Evolutionary conservation across 2,888 invertebrate genomes (phyloP).

Genomic region (Catocala fraxini): DNA sequence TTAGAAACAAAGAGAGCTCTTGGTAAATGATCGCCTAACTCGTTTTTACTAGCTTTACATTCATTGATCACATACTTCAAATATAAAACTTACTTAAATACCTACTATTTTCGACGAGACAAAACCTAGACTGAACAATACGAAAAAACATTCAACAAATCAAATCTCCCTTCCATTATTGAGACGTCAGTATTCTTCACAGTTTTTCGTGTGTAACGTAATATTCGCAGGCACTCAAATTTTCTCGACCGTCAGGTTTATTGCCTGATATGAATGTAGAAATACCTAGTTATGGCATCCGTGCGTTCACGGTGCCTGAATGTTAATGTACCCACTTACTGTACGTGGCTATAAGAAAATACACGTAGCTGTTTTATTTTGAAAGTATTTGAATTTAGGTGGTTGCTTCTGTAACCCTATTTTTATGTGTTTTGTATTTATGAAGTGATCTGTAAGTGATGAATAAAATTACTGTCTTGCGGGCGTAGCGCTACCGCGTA

Average conservation of each 20-base stretch:
- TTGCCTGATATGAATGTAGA: conserved; percentile 30
- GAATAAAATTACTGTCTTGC: no score
- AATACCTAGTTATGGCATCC: conserved; percentile 35
- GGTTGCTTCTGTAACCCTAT: not conserved
- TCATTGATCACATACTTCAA: no score
- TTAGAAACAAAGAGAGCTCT: no score
- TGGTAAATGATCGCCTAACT: no score
- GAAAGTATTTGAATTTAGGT: not conserved
- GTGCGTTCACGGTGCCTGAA: conserved; percentile 27
- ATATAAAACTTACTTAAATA: no score
- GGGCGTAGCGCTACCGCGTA: no score
- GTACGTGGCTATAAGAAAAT: conserved; percentile 29
- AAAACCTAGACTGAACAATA: no score
- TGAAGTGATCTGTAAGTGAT: no score
- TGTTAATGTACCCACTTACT: conserved; percentile 42
- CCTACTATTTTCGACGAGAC: no score
- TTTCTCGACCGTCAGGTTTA: conserved; percentile 41
- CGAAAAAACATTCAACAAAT: not conserved
- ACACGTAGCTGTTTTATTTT: not conserved
- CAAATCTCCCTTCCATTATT: not conserved
- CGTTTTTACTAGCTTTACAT: no score
- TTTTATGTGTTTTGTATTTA: not conserved
- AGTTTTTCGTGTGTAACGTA: conserved; percentile 11
- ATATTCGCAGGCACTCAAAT: conserved; percentile 40
- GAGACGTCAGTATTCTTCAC: not conserved